A percentile compares a stretch with the other conserved stretches of the same genome.
Conservation (phyloP, 2,888 invertebrate genomes). For the Drosophila nr. perissopoda region DNA sequence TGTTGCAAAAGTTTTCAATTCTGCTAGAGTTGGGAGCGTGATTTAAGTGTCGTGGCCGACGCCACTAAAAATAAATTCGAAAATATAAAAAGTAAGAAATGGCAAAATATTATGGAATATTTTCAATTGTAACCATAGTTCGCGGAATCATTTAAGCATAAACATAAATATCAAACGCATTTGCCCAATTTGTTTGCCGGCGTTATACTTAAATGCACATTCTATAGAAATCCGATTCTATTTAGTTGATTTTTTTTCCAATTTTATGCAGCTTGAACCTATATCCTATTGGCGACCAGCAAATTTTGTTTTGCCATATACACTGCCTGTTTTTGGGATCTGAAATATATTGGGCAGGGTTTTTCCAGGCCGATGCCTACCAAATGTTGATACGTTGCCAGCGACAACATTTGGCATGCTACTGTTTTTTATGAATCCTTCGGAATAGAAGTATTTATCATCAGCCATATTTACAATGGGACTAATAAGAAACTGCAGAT, state of each 20-base stretch:
- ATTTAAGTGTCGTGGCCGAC: constrained; percentile 57
- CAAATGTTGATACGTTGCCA: constrained; percentile 63
- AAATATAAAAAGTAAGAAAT: constrained; percentile 21
- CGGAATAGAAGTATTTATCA: constrained; percentile 17
- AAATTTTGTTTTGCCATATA: constrained; percentile 14
- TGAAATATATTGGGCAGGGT: constrained; percentile 29
- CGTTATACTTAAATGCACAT: constrained; percentile 39
- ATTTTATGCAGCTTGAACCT: constrained; percentile 41
- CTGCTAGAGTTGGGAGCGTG: constrained; percentile 60
- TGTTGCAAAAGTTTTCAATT: constrained; percentile 68
- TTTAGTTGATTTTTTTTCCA: constrained; percentile 39
- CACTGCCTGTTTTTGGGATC: constrained; percentile 42
- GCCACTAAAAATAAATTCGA: constrained; percentile 57
- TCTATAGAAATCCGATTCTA: constrained; percentile 38
- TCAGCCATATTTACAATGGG: constrained; percentile 28
- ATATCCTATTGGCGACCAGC: neutral
- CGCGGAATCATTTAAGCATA: constrained; percentile 50
- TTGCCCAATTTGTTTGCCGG: constrained; percentile 47
- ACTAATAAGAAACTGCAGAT: neutral
- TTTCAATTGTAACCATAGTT: constrained; percentile 1
- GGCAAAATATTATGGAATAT: constrained; percentile 2
- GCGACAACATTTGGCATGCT: constrained; percentile 42
- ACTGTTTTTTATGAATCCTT: neutral
- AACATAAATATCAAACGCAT: constrained; percentile 48
- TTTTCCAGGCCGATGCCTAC: constrained; percentile 42